Base-by-base conservation (phyloP, 2,113 vertebrate species). In the Calidris pygmaea region DNA sequence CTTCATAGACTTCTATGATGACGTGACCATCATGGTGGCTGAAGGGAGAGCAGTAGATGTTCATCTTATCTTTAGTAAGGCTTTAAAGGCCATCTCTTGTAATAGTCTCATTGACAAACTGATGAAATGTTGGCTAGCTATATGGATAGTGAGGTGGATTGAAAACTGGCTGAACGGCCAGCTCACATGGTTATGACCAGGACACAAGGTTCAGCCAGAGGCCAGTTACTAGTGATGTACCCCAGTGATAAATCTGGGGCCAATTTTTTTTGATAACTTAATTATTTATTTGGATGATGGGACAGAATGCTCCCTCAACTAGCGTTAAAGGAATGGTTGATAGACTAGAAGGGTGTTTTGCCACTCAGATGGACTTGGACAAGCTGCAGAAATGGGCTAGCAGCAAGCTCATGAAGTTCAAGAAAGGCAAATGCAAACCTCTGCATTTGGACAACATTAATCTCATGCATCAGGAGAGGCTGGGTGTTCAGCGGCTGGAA, bases 391-490 rank as follows among this genome's bases (percentile, higher is more conserved):
- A 84, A 72, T 5, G 5, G 15, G 16, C 29, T 48, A 56, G 29
- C 34, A 89, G 19, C 20, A 72, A 56, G 2, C 1, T 74, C 11
- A 43, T 37, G 6, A 66, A 74, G 23, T 59, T 77, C 35, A 77
- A 14, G 14, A 68, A 70, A 45, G 7, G 3, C 16, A 77, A 41
- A 5, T 45, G 7, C 6, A 85, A 87, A 85, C 24, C 21, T 34
- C 2, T 87, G 3, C 19, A 21, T 62, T 60, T 71, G 37, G 18
- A n/a, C 32, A 62, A 81, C 21, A 78, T 53, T 23, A 71, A 35
- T 30, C 3, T 15, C 14, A 39, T 0, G 0, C 13, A 34, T 30
- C 5, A 67, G 17, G 22, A 63, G 8, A 75, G 14, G 3, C 4
- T 53, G 15, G 9, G 6, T 1, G 1, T 3, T 52, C 7, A 17